phyloP scores from a whole-genome alignment of 2,797 vertebrate species.

The Paedocypris micromegethes region DNA sequence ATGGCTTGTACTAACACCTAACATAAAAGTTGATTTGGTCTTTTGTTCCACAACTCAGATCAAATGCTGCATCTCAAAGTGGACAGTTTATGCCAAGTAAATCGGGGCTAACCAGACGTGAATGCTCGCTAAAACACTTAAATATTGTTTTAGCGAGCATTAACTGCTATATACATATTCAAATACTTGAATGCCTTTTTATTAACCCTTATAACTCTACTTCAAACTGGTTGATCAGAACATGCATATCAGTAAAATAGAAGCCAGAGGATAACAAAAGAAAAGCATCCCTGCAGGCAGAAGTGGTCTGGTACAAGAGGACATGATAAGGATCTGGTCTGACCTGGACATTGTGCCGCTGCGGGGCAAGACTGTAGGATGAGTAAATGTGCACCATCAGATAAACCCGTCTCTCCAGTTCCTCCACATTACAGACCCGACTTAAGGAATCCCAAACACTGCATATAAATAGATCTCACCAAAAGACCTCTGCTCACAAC shows the following conservation, averaged over 20 bases:
- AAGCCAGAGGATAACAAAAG: constrained; percentile 40
- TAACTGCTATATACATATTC: too few relatives aligned
- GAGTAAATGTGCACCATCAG: constrained; percentile 43
- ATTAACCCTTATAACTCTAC: constrained; percentile 8
- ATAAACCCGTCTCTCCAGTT: constrained; percentile 48
- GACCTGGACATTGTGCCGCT: constrained; percentile 46
- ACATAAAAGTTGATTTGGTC: too few relatives aligned
- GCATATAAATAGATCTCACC: constrained; percentile 6
- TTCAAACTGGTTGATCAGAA: constrained; percentile 18
- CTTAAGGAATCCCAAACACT: constrained; percentile 25
- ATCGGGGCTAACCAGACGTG: too few relatives aligned
- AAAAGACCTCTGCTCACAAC: not conserved
- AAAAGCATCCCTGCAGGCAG: constrained; percentile 35
- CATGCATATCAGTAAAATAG: constrained; percentile 17
- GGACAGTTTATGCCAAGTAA: too few relatives aligned
- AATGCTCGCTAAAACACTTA: too few relatives aligned
- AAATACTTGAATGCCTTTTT: constrained; percentile 12
- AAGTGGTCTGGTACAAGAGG: constrained; percentile 22
- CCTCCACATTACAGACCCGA: constrained; percentile 28
- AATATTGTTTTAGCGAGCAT: too few relatives aligned
- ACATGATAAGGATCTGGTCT: constrained; percentile 49
- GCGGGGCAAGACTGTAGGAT: constrained; percentile 41
- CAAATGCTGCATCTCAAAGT: too few relatives aligned
- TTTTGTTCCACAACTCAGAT: too few relatives aligned
- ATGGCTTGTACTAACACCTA: too few relatives aligned